These are phyloP conservation scores for Plectrocnemia conspersa DNA, from an alignment of 1,140 invertebrate species.

Conservation along the genomic window DNA sequence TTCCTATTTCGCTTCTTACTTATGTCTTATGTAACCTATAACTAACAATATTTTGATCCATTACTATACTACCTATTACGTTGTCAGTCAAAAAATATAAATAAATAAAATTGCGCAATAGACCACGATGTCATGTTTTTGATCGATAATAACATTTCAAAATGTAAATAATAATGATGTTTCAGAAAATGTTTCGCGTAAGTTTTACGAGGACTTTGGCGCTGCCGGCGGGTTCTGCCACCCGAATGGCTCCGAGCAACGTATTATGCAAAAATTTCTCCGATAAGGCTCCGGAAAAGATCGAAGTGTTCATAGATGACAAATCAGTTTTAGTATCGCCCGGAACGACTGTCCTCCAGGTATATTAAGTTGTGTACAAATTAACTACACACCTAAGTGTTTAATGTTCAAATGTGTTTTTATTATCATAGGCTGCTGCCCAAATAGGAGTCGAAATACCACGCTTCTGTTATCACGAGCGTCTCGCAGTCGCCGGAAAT, in stretches of 20 bases:
- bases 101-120: too few relatives aligned
- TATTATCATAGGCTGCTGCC: conserved; percentile 76
- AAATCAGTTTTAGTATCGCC: conserved; percentile 90
- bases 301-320: conserved; percentile 98
- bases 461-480: conserved; percentile 98
- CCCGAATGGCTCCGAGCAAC: conserved; percentile 43
- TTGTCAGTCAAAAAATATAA: too few relatives aligned
- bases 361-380: conserved; percentile 45
- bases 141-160: too few relatives aligned
- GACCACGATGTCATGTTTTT: too few relatives aligned
- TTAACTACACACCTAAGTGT: conserved; percentile 5
- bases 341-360: conserved; percentile 96
- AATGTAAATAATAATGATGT: too few relatives aligned
- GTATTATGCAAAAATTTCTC: conserved; percentile 43
- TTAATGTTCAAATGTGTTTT: conserved; percentile 3
- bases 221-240: conserved; percentile 38
- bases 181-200: conserved; percentile 57
- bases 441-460: conserved; percentile 96
- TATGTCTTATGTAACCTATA: too few relatives aligned
- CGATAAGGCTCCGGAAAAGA: conserved; percentile 65
- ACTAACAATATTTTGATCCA: too few relatives aligned
- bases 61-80: too few relatives aligned
- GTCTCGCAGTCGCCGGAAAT: conserved; percentile 96
- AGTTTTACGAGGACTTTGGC: conserved; percentile 50
- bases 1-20: too few relatives aligned